A percentile compares a stretch with the other conserved stretches of the same genome.
phyloP scores from a whole-genome alignment of 2,797 vertebrate species.

The Tapirus indicus region DNA sequence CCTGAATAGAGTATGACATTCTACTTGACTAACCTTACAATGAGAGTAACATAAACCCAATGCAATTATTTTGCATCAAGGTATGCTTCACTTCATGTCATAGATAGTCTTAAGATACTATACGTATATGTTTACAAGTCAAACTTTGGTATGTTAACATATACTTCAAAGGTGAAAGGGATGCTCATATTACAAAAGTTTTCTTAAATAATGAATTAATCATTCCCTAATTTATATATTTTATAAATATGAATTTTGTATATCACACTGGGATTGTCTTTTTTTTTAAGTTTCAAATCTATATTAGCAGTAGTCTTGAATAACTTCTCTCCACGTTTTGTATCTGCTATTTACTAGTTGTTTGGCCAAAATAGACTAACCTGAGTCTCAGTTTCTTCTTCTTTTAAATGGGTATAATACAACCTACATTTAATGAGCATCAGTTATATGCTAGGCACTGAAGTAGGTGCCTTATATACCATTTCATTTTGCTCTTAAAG shows the following conservation, averaged over 20 bases:
- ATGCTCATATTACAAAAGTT: constrained; percentile 21
- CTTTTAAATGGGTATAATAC: constrained; percentile 28
- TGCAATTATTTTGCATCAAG: neutral
- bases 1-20: neutral
- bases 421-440: constrained; percentile 25
- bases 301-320: neutral
- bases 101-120: neutral
- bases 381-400: constrained; percentile 43
- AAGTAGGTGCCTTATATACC: neutral
- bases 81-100: neutral
- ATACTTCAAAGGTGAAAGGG: constrained; percentile 60
- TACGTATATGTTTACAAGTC: neutral
- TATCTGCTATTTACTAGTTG: constrained; percentile 30
- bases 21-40: neutral
- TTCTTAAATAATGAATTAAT: constrained; percentile 58
- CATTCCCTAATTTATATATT: constrained; percentile 28
- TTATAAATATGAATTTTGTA: constrained; percentile 41
- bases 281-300: constrained; percentile 11
- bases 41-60: neutral
- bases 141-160: neutral
- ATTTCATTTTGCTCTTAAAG: constrained; percentile 37
- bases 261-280: neutral
- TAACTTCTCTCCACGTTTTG: constrained; percentile 38
- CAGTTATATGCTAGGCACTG: neutral
- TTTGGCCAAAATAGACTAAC: constrained; percentile 52